Conservation (phyloP, 2,113 vertebrate species). For the Semnornis frantzii region DNA sequence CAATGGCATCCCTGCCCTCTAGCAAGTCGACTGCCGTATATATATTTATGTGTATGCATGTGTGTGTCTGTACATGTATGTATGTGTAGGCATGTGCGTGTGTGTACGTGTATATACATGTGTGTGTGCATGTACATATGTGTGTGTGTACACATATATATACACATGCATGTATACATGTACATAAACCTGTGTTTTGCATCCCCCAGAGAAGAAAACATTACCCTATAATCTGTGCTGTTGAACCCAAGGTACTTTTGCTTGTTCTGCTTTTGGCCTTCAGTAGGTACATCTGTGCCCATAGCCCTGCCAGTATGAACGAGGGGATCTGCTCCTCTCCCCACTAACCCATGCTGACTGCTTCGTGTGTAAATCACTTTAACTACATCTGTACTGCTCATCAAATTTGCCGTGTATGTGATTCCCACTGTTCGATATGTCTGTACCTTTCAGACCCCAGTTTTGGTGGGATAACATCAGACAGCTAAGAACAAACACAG, state of each 20-base stretch:
- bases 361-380: not conserved
- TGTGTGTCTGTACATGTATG: too few species aligned
- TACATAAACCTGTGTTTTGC: not conserved
- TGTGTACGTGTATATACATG: too few species aligned
- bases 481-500: not conserved
- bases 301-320: not conserved
- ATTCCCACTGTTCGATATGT: not conserved
- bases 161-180: too few species aligned
- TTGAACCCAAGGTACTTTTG: not conserved
- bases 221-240: not conserved
- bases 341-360: fast-evolving
- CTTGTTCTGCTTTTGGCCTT: not conserved
- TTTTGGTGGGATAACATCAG: not conserved
- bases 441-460: not conserved
- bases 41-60: too few species aligned
- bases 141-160: too few species aligned
- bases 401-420: fast-evolving
- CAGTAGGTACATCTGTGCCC: not conserved
- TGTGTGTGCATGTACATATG: too few species aligned
- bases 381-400: fast-evolving
- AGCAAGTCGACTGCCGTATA: too few species aligned
- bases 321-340: not conserved
- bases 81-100: too few species aligned
- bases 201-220: not conserved
- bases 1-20: too few species aligned